phyloP scores from a whole-genome alignment of 2,888 invertebrate species.

The Melinopterus prodromus region DNA sequence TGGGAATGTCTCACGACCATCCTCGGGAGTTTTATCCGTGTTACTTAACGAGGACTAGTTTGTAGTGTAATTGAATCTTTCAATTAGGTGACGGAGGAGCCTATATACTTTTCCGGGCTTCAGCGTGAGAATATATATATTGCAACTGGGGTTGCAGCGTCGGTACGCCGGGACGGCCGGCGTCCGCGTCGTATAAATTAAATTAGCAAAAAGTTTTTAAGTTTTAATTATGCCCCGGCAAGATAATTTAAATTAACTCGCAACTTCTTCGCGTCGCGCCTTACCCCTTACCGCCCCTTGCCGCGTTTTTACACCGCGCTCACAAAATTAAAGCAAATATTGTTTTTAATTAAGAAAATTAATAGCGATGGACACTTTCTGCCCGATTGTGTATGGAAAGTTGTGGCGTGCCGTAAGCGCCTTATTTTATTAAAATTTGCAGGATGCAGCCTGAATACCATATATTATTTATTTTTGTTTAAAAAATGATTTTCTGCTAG shows the following conservation, averaged over 20 bases:
- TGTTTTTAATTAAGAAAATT: slow-evolving; percentile 4
- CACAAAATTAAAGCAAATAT: not conserved
- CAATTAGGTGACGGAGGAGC: not conserved
- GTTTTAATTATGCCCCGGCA: slow-evolving; percentile 33
- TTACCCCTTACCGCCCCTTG: not conserved
- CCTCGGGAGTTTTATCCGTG: not conserved
- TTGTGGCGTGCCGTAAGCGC: not conserved
- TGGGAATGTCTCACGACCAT: too few species aligned
- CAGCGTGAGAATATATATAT: not conserved
- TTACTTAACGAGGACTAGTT: not conserved
- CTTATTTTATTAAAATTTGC: not conserved
- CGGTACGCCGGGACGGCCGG: not conserved
- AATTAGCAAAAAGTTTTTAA: slow-evolving; percentile 35
- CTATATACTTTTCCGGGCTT: not conserved
- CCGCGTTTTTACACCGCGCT: not conserved
- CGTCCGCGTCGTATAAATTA: slow-evolving; percentile 23
- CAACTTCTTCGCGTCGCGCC: not conserved
- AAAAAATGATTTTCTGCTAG: too few species aligned
- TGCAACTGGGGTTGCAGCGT: not conserved
- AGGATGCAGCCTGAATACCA: not conserved
- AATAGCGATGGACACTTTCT: not conserved
- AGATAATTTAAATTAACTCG: slow-evolving; percentile 36
- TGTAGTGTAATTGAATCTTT: slow-evolving; percentile 4
- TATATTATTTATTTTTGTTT: not conserved
- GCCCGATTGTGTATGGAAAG: not conserved